These are phyloP conservation scores for Helobdella robusta DNA, from an alignment of 2,888 invertebrate genomes.

Conservation along the genomic window DNA sequence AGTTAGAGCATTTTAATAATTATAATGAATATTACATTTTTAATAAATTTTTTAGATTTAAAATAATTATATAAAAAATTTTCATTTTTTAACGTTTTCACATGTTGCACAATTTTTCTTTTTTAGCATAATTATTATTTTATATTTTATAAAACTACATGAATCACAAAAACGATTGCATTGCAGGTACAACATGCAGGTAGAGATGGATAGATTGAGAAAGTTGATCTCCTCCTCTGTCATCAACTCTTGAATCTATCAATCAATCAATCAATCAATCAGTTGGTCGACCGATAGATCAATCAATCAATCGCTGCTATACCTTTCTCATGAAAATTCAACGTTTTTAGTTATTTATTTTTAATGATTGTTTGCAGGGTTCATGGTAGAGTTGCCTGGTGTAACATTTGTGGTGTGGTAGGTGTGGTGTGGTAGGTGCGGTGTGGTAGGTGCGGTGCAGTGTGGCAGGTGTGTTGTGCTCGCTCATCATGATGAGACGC, in stretches of 20 bases:
- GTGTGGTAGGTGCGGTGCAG: no score
- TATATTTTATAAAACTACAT: background rate
- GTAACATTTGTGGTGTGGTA: no score
- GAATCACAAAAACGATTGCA: no score
- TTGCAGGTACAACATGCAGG: conserved; percentile 47
- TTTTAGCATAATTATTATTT: background rate
- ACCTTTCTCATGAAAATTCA: background rate
- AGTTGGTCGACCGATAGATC: background rate
- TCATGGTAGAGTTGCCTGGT: no score
- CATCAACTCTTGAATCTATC: background rate
- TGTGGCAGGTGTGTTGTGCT: no score
- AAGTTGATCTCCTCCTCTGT: conserved; percentile 20
- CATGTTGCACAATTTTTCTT: background rate
- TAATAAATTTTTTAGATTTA: background rate
- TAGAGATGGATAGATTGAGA: conserved; percentile 38
- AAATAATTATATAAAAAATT: background rate
- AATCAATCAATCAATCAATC: no score
- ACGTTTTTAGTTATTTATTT: background rate
- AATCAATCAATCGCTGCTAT: background rate
- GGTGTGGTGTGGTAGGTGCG: no score
- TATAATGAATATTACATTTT: background rate
- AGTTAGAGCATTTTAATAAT: background rate
- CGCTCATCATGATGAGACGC: no score
- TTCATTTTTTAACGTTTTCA: background rate
- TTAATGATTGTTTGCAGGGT: background rate